Evolutionary conservation across 2,888 invertebrate species (phyloP).

Genomic region (Dicycla oo): DNA sequence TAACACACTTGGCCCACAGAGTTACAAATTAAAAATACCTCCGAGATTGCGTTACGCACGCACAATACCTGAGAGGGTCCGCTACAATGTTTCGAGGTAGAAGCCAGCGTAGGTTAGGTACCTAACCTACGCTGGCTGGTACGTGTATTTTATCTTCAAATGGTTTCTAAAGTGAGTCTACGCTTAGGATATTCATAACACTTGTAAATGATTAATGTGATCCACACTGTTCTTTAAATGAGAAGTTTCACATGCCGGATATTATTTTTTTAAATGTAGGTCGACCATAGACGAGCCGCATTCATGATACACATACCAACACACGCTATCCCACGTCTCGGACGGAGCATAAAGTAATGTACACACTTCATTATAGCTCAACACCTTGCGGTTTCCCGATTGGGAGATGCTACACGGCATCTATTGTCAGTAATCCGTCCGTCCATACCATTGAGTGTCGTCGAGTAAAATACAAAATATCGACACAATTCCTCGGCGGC

Average conservation of each 20-base stretch:
- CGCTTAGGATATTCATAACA: conserved; percentile 16
- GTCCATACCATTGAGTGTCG: conserved; percentile 69
- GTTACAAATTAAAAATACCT: conserved; percentile 78
- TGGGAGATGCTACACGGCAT: conserved; percentile 27
- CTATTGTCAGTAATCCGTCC: conserved; percentile 51
- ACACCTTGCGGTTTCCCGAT: conserved; percentile 49
- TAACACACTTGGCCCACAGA: conserved; percentile 62
- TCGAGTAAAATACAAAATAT: conserved; percentile 79
- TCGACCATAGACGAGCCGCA: conserved; percentile 1
- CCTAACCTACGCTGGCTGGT: not conserved
- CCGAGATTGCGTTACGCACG: conserved; percentile 72
- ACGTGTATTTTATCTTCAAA: conserved; percentile 63
- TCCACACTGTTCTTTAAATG: not conserved
- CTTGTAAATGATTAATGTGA: conserved; percentile 24
- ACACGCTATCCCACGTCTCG: conserved; percentile 26
- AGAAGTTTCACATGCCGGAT: not conserved
- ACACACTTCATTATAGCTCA: conserved; percentile 55
- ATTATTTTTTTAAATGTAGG: conserved; percentile 23
- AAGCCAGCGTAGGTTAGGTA: conserved; percentile 39
- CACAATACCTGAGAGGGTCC: conserved; percentile 69
- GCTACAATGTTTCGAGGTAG: conserved; percentile 56
- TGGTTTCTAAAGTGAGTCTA: conserved; percentile 57
- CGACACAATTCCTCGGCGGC: conserved; percentile 72
- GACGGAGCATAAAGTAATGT: conserved; percentile 45
- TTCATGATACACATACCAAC: conserved; percentile 7